These are phyloP conservation scores for Plecturocebus donacophilus DNA, from an alignment of 2,113 vertebrate species.

Conservation along the genomic window DNA sequence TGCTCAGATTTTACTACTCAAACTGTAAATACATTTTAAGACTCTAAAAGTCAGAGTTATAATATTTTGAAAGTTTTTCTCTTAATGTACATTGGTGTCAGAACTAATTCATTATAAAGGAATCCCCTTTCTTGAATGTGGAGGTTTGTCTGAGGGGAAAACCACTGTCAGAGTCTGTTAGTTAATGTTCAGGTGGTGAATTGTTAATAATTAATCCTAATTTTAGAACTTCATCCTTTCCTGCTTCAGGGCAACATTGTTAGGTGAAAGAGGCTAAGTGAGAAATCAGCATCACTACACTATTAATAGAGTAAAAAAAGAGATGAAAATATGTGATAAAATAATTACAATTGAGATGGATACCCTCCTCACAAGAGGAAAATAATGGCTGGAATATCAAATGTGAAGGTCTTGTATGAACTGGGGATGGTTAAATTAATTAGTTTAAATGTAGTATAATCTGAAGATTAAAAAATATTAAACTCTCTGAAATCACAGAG, in stretches of 20 bases:
- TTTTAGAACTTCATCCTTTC: constrained; percentile 45
- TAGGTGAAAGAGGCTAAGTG: not conserved
- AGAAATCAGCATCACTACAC: not conserved
- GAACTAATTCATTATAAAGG: not conserved
- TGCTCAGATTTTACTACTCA: not conserved
- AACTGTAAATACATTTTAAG: not conserved
- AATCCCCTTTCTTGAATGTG: not conserved
- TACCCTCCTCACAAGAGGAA: not conserved
- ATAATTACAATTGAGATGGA: not conserved
- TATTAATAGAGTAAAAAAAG: not conserved
- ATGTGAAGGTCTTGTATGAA: not conserved
- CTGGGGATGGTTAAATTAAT: not conserved
- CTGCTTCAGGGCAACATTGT: not conserved
- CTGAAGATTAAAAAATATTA: not conserved
- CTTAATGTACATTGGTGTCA: not conserved
- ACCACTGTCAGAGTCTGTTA: not conserved
- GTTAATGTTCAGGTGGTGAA: not conserved
- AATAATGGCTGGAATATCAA: not conserved
- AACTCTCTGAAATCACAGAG: constrained; percentile 1
- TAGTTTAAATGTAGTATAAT: not conserved
- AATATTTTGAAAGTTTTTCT: not conserved
- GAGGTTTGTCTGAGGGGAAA: not conserved
- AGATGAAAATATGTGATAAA: not conserved
- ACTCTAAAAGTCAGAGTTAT: constrained; percentile 3
- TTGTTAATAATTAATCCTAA: constrained; percentile 36